These are phyloP conservation scores for Drosophila tristis DNA, from an alignment of 1,140 invertebrate genomes.

Conservation along the genomic window DNA sequence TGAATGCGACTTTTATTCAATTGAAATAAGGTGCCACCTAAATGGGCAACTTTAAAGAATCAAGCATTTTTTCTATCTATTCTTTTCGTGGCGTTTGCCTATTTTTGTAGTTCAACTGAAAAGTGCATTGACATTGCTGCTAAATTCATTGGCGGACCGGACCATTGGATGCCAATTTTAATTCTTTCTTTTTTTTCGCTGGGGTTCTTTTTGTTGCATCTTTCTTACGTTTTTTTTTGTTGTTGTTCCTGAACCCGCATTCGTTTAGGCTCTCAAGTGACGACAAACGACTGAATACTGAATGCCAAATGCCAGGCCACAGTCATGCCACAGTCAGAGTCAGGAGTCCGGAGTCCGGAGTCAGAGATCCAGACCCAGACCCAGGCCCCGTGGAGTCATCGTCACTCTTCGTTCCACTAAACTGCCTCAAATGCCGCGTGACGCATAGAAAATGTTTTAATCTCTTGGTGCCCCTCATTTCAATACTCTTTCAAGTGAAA, in stretches of 20 bases:
- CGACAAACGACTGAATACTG: slow-evolving; percentile 53
- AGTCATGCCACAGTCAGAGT: slow-evolving; percentile 34
- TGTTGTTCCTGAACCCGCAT: slow-evolving; percentile 52
- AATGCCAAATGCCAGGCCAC: slow-evolving; percentile 58
- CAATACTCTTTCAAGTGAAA: slow-evolving; percentile 20
- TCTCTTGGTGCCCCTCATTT: slow-evolving; percentile 40
- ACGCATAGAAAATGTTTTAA: slow-evolving; percentile 69
- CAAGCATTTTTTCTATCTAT: slow-evolving; percentile 4
- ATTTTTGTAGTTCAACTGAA: slow-evolving; percentile 47
- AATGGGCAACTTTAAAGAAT: slow-evolving; percentile 24
- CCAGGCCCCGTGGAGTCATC: slow-evolving; percentile 25
- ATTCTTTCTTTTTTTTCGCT: slow-evolving; percentile 49
- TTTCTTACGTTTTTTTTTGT: slow-evolving; percentile 20
- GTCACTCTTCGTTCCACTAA: slow-evolving; percentile 52
- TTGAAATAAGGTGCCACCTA: slow-evolving; percentile 40
- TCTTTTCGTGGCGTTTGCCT: slow-evolving; percentile 14
- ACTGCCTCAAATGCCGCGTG: slow-evolving; percentile 70
- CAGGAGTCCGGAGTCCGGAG: slow-evolving; percentile 26
- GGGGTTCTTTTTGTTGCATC: slow-evolving; percentile 8
- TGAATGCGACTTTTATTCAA: slow-evolving; percentile 12
- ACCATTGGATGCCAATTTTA: slow-evolving; percentile 65
- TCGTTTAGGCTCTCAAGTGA: slow-evolving; percentile 56
- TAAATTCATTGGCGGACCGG: slow-evolving; percentile 71
- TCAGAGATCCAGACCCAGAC: not conserved
- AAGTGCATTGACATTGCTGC: slow-evolving; percentile 79